A percentile compares a stretch with the other conserved stretches of the same genome.
phyloP scores from a whole-genome alignment of 37 sponge, comb jelly and placozoan genomes.

The Aplysina aerophoba region DNA sequence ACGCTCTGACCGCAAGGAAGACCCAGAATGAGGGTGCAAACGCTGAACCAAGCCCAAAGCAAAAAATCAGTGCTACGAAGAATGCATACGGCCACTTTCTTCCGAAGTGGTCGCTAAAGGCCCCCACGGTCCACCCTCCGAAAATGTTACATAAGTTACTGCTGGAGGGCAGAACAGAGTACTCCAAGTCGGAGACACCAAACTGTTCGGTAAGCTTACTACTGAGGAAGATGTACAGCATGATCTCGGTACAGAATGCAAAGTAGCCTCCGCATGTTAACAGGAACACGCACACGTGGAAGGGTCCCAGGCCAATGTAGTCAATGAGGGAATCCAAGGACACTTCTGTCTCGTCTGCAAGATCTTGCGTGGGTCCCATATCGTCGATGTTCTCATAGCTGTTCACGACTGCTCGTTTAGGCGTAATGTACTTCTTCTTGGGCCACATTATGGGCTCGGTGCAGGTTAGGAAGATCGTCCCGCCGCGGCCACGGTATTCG shows the following conservation, averaged over 20 bases:
- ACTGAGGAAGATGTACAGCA: conserved; percentile 44
- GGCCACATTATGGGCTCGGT: too few relatives aligned
- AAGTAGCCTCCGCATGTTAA: conserved; percentile 27
- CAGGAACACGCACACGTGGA: conserved; percentile 43
- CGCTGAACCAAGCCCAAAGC: conserved; percentile 47
- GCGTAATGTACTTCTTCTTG: too few relatives aligned
- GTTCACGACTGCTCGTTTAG: too few relatives aligned
- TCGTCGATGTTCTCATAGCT: too few relatives aligned
- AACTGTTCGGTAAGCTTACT: background rate
- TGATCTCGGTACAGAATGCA: conserved; percentile 41
- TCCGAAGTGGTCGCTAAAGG: conserved; percentile 43
- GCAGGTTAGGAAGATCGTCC: too few relatives aligned
- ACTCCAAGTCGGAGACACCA: conserved; percentile 22
- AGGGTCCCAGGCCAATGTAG: conserved; percentile 44
- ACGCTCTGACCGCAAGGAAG: conserved; percentile 22
- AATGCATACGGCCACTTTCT: conserved; percentile 58
- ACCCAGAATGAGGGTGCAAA: conserved; percentile 34
- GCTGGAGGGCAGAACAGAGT: conserved; percentile 45
- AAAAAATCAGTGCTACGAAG: conserved; percentile 14
- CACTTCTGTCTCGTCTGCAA: background rate
- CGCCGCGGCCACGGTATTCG: too few relatives aligned
- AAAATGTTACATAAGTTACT: conserved; percentile 44
- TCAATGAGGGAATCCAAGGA: conserved; percentile 28
- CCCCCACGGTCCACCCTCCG: conserved; percentile 33
- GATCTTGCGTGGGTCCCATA: too few relatives aligned